Evolutionary conservation across 2,888 invertebrate species (phyloP).

Genomic region (Carpatolechia fugitivella): DNA sequence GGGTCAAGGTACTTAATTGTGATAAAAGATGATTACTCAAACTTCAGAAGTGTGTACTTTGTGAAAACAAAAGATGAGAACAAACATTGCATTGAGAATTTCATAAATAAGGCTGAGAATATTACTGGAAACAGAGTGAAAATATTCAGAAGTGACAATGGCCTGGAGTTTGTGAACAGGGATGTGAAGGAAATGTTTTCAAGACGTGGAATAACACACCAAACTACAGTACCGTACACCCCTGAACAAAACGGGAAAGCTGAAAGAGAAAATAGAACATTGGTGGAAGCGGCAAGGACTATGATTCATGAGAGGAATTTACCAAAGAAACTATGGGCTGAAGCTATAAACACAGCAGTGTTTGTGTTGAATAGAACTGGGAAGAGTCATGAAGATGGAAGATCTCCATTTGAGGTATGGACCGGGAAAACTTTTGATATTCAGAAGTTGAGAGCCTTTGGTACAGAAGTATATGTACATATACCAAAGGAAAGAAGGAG

Average conservation of each 20-base stretch:
- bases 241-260: conserved; percentile 1
- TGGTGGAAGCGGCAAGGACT: conserved; percentile 32
- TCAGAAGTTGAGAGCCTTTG: not conserved
- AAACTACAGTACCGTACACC: not conserved
- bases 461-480: not conserved
- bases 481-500: conserved; percentile 23
- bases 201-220: not conserved
- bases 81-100: not conserved
- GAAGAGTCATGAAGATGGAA: not conserved
- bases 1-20: conserved; percentile 21
- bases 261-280: not conserved
- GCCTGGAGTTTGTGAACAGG: not conserved
- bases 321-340: not conserved
- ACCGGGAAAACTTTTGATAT: not conserved
- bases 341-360: not conserved
- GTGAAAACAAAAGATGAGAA: not conserved
- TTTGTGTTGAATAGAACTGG: not conserved
- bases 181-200: not conserved
- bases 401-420: not conserved
- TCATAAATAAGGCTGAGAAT: not conserved
- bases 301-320: conserved; percentile 18
- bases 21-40: not conserved
- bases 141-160: not conserved
- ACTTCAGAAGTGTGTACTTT: not conserved
- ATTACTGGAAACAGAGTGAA: not conserved